phyloP scores from a whole-genome alignment of 2,888 invertebrate genomes.

The Eupithecia dodoneata region DNA sequence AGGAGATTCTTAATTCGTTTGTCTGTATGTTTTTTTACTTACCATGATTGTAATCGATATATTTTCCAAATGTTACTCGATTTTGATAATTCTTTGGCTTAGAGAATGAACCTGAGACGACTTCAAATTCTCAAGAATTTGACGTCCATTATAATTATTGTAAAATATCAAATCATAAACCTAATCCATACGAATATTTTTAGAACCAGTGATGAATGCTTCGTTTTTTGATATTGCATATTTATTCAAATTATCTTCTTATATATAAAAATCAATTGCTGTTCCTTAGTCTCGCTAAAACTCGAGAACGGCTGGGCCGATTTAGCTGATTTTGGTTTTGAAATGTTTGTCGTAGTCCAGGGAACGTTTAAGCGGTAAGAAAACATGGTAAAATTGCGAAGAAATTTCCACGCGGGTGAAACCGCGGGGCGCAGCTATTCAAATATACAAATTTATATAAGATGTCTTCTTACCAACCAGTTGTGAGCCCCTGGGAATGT shows the following conservation, averaged over 20 bases:
- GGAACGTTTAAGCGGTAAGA: too few species aligned
- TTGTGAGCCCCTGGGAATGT: constrained; percentile 39
- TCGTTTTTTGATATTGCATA: background rate
- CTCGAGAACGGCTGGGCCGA: too few species aligned
- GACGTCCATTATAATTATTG: background rate
- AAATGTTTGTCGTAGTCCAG: too few species aligned
- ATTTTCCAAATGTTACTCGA: background rate
- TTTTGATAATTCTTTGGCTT: background rate
- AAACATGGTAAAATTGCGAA: too few species aligned
- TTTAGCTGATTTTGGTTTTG: too few species aligned
- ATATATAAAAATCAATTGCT: too few species aligned
- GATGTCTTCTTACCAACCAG: constrained; percentile 30
- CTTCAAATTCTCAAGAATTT: background rate
- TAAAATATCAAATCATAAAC: background rate
- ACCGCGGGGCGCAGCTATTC: too few species aligned
- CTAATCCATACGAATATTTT: background rate
- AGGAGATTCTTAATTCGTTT: too few species aligned
- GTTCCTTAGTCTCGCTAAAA: too few species aligned
- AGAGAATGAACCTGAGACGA: background rate
- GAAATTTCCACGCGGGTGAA: too few species aligned
- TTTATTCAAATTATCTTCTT: background rate
- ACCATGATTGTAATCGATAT: too few species aligned
- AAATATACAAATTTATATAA: background rate
- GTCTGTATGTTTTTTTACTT: too few species aligned
- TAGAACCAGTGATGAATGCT: background rate